A percentile compares a stretch with the other conserved stretches of the same genome.
These are phyloP conservation scores for Agrypnus murinus DNA, from an alignment of 2,888 invertebrate genomes.

Conservation along the genomic window DNA sequence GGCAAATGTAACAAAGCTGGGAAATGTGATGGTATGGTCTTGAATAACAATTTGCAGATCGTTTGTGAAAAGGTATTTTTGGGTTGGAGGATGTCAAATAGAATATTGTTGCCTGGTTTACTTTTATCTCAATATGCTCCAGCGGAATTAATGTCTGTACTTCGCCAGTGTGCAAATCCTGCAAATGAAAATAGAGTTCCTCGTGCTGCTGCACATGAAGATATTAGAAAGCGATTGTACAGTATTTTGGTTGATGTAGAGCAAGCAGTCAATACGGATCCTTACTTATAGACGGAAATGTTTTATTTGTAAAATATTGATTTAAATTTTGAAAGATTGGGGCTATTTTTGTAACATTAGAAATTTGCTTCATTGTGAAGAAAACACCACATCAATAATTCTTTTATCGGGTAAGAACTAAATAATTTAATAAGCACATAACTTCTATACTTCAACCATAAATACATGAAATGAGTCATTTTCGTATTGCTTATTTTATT, in stretches of 20 bases:
- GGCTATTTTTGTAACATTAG: no score
- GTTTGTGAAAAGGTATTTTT: conserved; percentile 79
- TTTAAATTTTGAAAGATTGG: no score
- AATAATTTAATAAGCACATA: no score
- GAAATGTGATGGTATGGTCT: conserved; percentile 74
- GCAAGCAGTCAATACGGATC: conserved; percentile 31
- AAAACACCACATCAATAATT: no score
- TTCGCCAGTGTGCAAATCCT: conserved; percentile 77
- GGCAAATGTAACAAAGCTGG: conserved; percentile 75
- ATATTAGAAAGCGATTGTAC: conserved; percentile 73
- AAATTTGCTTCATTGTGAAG: no score
- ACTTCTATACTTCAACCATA: no score
- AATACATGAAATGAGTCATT: no score
- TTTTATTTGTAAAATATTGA: no score
- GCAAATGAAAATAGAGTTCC: conserved; percentile 70
- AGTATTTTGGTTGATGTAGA: conserved; percentile 73
- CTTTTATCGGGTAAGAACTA: no score
- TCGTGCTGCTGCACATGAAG: conserved; percentile 71
- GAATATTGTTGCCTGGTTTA: conserved; percentile 76
- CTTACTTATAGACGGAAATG: not conserved
- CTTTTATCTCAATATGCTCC: conserved; percentile 77
- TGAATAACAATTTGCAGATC: conserved; percentile 81
- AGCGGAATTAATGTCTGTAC: conserved; percentile 73
- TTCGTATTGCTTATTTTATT: no score
- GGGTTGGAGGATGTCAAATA: conserved; percentile 77